Conservation (phyloP, 2,797 vertebrate species). For the Staurois parvus region DNA sequence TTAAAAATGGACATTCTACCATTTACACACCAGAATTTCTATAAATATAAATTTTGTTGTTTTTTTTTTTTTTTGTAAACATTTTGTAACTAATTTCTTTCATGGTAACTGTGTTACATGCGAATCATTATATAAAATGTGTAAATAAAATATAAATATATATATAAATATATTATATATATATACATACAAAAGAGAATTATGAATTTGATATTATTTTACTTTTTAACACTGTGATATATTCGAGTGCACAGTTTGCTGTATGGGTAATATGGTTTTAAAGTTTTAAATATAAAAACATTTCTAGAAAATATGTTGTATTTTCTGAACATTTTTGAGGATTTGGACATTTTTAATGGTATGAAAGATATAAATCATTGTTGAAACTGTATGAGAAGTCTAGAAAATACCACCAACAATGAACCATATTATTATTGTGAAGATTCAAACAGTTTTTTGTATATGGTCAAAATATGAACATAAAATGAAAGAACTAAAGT, state of each 20-base stretch:
- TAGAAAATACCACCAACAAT: too few species aligned
- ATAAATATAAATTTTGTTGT: conserved; percentile 7
- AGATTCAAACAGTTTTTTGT: too few species aligned
- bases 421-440: too few species aligned
- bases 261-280: conserved; percentile 96
- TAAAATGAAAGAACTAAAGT: too few species aligned
- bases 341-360: neutral
- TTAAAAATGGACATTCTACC: neutral
- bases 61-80: conserved; percentile 79
- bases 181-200: conserved; percentile 72
- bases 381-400: too few species aligned
- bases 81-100: conserved; percentile 96
- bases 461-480: too few species aligned
- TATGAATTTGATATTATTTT: conserved; percentile 87
- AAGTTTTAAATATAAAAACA: conserved; percentile 97
- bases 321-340: conserved; percentile 4
- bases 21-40: conserved; percentile 18
- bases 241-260: conserved; percentile 99
- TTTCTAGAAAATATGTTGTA: conserved; percentile 76
- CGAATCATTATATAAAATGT: conserved; percentile 82
- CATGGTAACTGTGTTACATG: conserved; percentile 93
- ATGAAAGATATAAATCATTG: neutral
- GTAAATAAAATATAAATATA: conserved; percentile 82
- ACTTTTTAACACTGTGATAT: conserved; percentile 99
- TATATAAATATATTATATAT: conserved; percentile 67